Evolutionary conservation across 1,140 invertebrate genomes (phyloP).

Genomic region (Drosophila eugracilis): DNA sequence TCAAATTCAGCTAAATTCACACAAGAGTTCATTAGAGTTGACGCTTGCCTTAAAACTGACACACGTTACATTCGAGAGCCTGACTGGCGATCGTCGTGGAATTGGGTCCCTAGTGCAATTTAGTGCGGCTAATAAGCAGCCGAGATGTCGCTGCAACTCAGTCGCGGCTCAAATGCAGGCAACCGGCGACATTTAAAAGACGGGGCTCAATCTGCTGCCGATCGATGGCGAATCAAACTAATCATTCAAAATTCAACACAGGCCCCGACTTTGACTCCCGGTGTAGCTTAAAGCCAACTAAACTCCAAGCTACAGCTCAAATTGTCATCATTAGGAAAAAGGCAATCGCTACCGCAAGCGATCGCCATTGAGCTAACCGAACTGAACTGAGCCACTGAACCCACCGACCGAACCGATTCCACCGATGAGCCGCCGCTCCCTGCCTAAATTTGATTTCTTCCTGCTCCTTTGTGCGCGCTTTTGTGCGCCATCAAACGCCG

Average conservation of each 20-base stretch:
- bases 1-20: constrained; percentile 77
- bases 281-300: constrained; percentile 13
- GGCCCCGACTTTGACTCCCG: constrained; percentile 60
- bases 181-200: constrained; percentile 77
- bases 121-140: constrained; percentile 82
- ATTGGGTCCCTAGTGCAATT: constrained; percentile 84
- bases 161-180: constrained; percentile 23
- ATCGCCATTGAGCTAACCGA: too few species aligned
- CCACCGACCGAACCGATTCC: not conserved
- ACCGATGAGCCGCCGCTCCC: constrained; percentile 47
- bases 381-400: constrained; percentile 11
- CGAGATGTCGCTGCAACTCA: constrained; percentile 72
- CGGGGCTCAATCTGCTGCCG: constrained; percentile 79
- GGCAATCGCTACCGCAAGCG: constrained; percentile 79
- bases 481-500: constrained; percentile 78
- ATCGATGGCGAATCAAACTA: constrained; percentile 82
- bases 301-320: constrained; percentile 55
- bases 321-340: constrained; percentile 84
- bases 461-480: constrained; percentile 78
- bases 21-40: constrained; percentile 84
- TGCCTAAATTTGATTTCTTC: constrained; percentile 82
- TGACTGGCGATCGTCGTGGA: constrained; percentile 46
- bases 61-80: constrained; percentile 79
- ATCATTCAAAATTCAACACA: constrained; percentile 84
- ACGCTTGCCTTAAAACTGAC: constrained; percentile 84